phyloP scores from a whole-genome alignment of 2,888 invertebrate species.

The Tigriopus californicus region DNA sequence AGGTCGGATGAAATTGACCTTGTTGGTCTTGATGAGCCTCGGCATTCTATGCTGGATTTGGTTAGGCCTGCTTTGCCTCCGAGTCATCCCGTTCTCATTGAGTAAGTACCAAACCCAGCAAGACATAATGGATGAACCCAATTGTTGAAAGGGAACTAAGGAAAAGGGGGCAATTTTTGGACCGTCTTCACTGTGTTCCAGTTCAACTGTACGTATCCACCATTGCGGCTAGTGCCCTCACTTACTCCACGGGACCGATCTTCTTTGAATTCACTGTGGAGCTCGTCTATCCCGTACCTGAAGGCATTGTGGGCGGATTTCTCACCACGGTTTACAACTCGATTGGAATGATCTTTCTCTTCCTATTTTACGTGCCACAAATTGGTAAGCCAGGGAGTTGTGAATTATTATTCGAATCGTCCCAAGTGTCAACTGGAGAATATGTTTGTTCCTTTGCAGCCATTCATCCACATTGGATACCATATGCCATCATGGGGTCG shows the following conservation, averaged over 20 bases:
- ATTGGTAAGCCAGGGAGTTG: constrained; percentile 16
- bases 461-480: background rate
- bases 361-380: constrained; percentile 17
- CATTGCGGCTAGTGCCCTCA: background rate
- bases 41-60: background rate
- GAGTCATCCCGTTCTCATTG: background rate
- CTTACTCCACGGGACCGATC: constrained; percentile 13
- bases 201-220: constrained; percentile 1
- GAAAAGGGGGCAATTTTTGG: too few relatives aligned
- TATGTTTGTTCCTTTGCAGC: background rate
- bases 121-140: too few relatives aligned
- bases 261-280: constrained; percentile 17
- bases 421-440: too few relatives aligned
- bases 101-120: background rate
- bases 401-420: background rate
- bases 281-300: constrained; percentile 16
- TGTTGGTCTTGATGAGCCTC: background rate
- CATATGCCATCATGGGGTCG: constrained; percentile 1
- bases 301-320: constrained; percentile 18
- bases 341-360: constrained; percentile 17
- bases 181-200: background rate
- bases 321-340: constrained; percentile 16
- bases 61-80: background rate
- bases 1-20: background rate
- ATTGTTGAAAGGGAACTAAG: too few relatives aligned